Evolutionary conservation across 2,113 vertebrate species (phyloP).

Genomic region (Piaya cayana): DNA sequence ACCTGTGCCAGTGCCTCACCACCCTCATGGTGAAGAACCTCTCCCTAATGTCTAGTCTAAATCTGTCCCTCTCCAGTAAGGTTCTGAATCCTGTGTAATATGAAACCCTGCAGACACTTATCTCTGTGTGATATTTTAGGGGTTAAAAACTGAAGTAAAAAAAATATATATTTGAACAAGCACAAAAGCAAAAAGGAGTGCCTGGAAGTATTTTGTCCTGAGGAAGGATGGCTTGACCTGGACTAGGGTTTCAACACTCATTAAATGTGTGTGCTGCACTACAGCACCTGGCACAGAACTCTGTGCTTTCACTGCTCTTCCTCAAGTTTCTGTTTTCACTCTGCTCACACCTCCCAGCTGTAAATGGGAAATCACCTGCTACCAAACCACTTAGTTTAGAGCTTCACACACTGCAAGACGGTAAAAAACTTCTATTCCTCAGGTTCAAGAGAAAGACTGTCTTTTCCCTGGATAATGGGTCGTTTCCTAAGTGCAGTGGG

Average conservation of each 20-base stretch:
- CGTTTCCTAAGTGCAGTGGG: neutral
- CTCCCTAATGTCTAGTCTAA: no score
- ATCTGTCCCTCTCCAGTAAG: no score
- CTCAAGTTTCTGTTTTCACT: neutral
- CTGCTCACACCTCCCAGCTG: no score
- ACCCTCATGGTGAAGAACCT: no score
- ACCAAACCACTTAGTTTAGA: neutral
- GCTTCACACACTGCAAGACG: neutral
- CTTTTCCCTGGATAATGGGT: no score
- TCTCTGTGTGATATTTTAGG: neutral
- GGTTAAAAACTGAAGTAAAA: neutral
- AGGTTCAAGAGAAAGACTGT: neutral
- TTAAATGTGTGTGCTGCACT: no score
- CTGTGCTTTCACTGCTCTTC: rapidly evolving
- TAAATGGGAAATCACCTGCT: neutral
- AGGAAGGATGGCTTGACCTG: neutral
- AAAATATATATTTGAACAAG: neutral
- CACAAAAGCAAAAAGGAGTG: neutral
- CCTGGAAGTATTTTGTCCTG: neutral
- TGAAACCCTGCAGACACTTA: neutral
- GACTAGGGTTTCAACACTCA: neutral
- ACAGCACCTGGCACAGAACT: neutral
- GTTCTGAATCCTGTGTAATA: no score
- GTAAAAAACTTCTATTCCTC: neutral
- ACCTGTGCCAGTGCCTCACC: no score